Conservation (phyloP, 2,113 vertebrate genomes). For the Porphyrio hochstetteri region DNA sequence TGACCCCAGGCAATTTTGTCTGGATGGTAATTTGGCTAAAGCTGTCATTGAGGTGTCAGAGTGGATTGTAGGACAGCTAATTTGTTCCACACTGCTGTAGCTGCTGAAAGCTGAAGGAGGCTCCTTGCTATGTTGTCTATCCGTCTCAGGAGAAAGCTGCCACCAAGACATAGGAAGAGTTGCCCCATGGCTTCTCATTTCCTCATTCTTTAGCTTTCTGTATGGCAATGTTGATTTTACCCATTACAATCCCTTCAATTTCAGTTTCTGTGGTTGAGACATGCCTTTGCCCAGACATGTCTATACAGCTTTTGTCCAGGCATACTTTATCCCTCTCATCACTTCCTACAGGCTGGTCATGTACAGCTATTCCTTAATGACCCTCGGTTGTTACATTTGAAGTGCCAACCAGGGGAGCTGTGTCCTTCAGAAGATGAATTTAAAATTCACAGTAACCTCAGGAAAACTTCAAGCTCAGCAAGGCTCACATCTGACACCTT, state of each 20-base stretch:
- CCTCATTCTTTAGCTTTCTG: not conserved
- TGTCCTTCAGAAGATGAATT: not conserved
- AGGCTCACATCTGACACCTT: not conserved
- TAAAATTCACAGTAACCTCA: not conserved
- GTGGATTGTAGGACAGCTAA: not conserved
- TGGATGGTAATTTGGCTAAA: not conserved
- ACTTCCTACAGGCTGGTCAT: not conserved
- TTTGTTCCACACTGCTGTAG: fast-evolving
- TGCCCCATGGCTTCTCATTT: not conserved
- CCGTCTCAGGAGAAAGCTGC: not conserved
- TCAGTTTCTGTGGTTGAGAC: not conserved
- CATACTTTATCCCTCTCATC: not conserved
- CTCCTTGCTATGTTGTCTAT: not conserved
- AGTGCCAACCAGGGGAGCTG: not conserved
- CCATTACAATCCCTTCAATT: not conserved
- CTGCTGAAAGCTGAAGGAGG: not conserved
- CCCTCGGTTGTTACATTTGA: not conserved
- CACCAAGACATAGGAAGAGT: not conserved
- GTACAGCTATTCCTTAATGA: not conserved
- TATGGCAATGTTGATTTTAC: not conserved
- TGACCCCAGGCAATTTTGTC: not conserved
- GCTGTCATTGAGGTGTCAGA: constrained; percentile 1
- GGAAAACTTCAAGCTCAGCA: constrained; percentile 1
- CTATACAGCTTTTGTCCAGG: not conserved
- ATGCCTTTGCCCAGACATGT: not conserved